These are phyloP conservation scores for Clanis bilineata DNA, from an alignment of 2,888 invertebrate species.

Conservation along the genomic window DNA sequence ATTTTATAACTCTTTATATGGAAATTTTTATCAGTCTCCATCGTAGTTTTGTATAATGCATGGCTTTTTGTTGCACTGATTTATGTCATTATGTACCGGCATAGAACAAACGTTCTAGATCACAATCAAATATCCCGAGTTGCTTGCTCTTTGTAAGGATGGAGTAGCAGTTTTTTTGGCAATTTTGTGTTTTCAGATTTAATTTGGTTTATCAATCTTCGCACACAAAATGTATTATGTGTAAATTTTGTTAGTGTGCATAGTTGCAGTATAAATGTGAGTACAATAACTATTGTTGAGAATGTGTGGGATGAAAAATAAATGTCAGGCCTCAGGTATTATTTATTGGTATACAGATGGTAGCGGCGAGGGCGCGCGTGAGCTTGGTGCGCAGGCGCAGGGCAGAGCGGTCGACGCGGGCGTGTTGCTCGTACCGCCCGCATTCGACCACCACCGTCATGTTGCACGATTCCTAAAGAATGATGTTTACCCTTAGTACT, in stretches of 20 bases:
- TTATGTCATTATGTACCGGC: conserved; percentile 26
- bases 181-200: not conserved
- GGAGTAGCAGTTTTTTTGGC: not conserved
- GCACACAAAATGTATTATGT: not conserved
- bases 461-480: conserved; percentile 74
- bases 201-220: not conserved
- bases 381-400: conserved; percentile 55
- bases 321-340: conserved; percentile 32
- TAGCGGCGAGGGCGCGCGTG: conserved; percentile 48
- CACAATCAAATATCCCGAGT: not conserved
- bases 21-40: conserved; percentile 41
- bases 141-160: conserved; percentile 7
- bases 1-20: conserved; percentile 31
- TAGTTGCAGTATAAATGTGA: not conserved
- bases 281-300: no score
- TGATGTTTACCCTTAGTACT: conserved; percentile 25
- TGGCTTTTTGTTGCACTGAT: conserved; percentile 37
- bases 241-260: not conserved
- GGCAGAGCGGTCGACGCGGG: conserved; percentile 63
- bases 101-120: conserved; percentile 18
- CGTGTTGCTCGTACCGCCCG: conserved; percentile 55
- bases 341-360: conserved; percentile 60
- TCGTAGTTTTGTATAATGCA: conserved; percentile 49
- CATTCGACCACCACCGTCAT: conserved; percentile 70
- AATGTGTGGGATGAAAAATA: conserved; percentile 1